A percentile compares a stretch with the other conserved stretches of the same genome.
Conservation (phyloP, 2,113 vertebrate species). For the Nesospiza acunhae region DNA sequence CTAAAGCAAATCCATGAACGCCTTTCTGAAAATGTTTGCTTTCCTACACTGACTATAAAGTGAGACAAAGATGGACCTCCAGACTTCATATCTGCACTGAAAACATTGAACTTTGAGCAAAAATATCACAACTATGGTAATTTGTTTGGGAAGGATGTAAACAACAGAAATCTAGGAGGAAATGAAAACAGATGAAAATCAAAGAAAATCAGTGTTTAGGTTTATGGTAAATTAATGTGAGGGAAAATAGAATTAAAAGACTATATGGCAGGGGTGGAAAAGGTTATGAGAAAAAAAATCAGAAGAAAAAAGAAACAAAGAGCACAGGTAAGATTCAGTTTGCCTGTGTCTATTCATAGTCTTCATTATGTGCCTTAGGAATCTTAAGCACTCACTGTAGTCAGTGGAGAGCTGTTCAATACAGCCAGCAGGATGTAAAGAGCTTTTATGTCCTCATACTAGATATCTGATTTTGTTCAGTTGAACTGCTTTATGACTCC, state of each 20-base stretch:
- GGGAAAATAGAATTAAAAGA: background rate
- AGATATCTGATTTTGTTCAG: background rate
- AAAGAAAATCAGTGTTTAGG: background rate
- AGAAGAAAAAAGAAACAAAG: background rate
- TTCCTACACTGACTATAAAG: background rate
- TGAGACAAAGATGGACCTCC: background rate
- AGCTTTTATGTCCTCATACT: background rate
- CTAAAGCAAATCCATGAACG: background rate
- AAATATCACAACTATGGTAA: background rate
- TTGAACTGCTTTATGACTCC: background rate
- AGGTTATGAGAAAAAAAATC: background rate
- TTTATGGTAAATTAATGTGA: background rate
- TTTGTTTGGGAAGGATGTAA: background rate
- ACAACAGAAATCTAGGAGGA: background rate
- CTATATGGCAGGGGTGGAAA: background rate
- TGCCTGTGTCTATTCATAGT: background rate
- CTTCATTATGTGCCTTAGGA: background rate
- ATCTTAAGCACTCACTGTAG: background rate
- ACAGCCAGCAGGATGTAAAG: background rate
- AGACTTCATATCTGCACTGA: background rate
- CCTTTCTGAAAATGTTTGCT: background rate
- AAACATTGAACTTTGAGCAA: background rate
- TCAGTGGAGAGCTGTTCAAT: background rate
- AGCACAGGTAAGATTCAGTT: background rate
- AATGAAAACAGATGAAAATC: background rate